Base-by-base conservation (phyloP, 1,140 invertebrate genomes). In the Cheumatopsyche charites region DNA sequence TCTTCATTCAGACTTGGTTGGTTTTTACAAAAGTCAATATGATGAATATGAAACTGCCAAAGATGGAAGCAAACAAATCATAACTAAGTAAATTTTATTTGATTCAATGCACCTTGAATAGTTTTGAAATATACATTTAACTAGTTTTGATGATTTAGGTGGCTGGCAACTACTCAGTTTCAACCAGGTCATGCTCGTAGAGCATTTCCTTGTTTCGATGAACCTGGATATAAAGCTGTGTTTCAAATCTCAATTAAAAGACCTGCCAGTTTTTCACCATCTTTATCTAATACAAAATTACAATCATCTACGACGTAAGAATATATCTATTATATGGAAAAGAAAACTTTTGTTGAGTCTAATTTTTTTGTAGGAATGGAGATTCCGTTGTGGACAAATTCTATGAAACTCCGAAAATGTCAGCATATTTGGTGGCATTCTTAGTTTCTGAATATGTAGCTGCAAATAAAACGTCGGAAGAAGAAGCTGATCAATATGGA, bases 171-270 rank as follows among this genome's bases (percentile, higher is more conserved):
- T 1, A 91, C 91, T 1, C 90, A 92, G 81, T 90, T 94, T 80
- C 87, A 92, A 77, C 85, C 91, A 0, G 89, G 86, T 0, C 84
- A 89, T 78, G 91, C 92, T 12, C 82, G 92, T 66, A 84, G 84
- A 74, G 89, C 88, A 0, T 94, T 93, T 77, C 92, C 92, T 0
- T 92, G 90, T 78, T 92, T 91, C 78, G 92, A 94, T 79, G 92
- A 94, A 77, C 92, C 92, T 0, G 82, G 82, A 13, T 83, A 92
- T 12, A 94, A 93, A 80, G 88, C 91, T 0, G 82, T 81, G 0
- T 94, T 91, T 73, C 78, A 76, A 0, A 79, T 91, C 25, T 73
- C 70, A 4, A 82, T 93, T 21, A 79, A 82, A 26, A 77, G 82
- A 45, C 82, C 82, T 13, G 73, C 73, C 45, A 72, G 73, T 55